Percentiles rank a stretch among this genome's conserved stretches.
Conservation (phyloP, 2,113 vertebrate species). For the Illadopsis cleaveri region DNA sequence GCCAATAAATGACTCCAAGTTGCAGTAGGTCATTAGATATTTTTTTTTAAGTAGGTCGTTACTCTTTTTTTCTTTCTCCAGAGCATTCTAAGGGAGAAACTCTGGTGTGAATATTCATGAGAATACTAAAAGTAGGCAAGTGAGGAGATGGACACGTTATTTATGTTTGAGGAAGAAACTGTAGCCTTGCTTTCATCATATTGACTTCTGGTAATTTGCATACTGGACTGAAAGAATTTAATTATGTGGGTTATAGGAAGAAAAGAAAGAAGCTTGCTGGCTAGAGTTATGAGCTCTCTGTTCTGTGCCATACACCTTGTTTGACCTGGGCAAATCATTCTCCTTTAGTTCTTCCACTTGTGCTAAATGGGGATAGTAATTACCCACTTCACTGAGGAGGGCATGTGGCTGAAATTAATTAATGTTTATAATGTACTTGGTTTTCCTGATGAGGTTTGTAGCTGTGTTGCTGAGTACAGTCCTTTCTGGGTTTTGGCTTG, state of each 20-base stretch:
- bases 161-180: background rate
- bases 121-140: background rate
- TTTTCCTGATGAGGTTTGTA: background rate
- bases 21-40: background rate
- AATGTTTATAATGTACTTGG: background rate
- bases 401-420: conserved; percentile 40
- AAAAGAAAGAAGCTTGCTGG: background rate
- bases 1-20: background rate
- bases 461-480: background rate
- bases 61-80: background rate
- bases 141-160: background rate
- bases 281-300: background rate
- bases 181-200: background rate
- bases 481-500: background rate
- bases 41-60: background rate
- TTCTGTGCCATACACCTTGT: background rate
- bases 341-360: background rate
- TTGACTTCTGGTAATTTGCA: background rate
- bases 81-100: background rate
- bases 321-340: conserved; percentile 22
- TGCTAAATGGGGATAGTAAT: conserved; percentile 8
- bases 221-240: background rate
- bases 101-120: conserved; percentile 14
- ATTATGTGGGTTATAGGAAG: background rate
- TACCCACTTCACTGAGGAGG: conserved; percentile 23